Base-by-base conservation (phyloP, 2,888 invertebrate species). In the Eugnorisma glareosa region DNA sequence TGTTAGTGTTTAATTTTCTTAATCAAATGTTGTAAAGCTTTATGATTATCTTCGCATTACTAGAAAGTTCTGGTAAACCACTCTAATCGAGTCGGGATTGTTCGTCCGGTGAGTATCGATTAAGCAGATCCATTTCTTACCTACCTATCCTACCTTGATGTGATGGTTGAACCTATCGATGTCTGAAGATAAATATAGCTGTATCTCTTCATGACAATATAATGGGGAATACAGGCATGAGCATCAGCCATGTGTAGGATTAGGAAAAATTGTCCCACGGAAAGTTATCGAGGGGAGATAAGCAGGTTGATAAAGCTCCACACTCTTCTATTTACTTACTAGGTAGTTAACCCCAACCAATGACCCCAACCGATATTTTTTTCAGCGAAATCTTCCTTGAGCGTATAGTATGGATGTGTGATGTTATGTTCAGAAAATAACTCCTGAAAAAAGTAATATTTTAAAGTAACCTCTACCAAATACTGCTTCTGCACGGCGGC, bases 221-320 rank as follows among this genome's bases (percentile, higher is more conserved):
- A 18, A 37, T 72, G 15, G 31, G 40, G 10, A 43, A 31, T 31
- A 66, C 24, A 64, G 24, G 24, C 1, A 45, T 45, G 31, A 48
- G 31, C 7, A 13, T n/a, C 45, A 21, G 40, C 8, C 48, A 28
- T 51, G n/a, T 15, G 18, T 51, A 15, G 28, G 35, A 21, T 54
- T 31, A 59, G 70, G 45, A 54, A 80, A 83, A 67, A 40, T 63
- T 28, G 54, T 45, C 54, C 40, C 66, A 63, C 83, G 35, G 37
- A 28, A 31, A 77, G 15, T 54, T 69, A 51, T 82, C 35, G 24
- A 83, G 78, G 77, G 54, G 69, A 69, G 78, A 77, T 79, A 79
- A 75, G 82, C 37, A 75, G 40, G 40, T 67, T 75, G 61, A 81
- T 75, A 79, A 75, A 37, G 31, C 24, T 67, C 37, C n/a, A 35